Base-by-base conservation (phyloP, 37 sponge, comb jelly and placozoan genomes). In the Crambe crambe region DNA sequence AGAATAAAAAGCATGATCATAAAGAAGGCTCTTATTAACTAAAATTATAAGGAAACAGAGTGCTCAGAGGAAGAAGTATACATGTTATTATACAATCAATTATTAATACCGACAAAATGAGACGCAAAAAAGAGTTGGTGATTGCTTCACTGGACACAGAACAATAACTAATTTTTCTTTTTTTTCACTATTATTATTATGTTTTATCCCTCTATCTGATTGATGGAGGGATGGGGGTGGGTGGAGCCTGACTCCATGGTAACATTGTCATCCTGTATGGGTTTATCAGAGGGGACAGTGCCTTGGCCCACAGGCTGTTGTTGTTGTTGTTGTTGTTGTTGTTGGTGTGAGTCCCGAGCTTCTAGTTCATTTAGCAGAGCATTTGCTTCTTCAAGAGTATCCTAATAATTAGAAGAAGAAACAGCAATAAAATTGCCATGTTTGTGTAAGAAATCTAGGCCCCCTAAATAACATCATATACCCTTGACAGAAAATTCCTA, bases 361-460 rank as follows among this genome's bases (percentile, higher is more conserved):
- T 92, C 93, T 30, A 92, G 61, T 54, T 92, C 89, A 60, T 76
- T 82, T 44, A 92, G 72, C 25, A 92, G 31, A 15, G 81, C 93
- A 77, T 82, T 92, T 9, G 93, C 93, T 61, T 92, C 93, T 64
- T 88, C 93, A 23, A 92, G 54, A 21, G 93, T 88, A 56, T 92
- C 84, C 93, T 92, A 72, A 25, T 44, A 43, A 5, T 72, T n/a
- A 44, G 2, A 47, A 18, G 41, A 20, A 40, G 20, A 4, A 35
- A 12, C 9, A 68, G 31, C 68, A 68, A 12, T 34, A 29, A 68
- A 29, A 36, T 18, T 12, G 6, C 51, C 6, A 47, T 15, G 6
- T 47, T 12, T 47, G 10, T 47, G 6, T 47, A 47, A 47, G 51
- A 15, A 47, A 47, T 47, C n/a, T n/a, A n/a, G n/a, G n/a, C n/a